Conservation (phyloP, 2,797 vertebrate genomes). For the Hippopotamyrus pictus region DNA sequence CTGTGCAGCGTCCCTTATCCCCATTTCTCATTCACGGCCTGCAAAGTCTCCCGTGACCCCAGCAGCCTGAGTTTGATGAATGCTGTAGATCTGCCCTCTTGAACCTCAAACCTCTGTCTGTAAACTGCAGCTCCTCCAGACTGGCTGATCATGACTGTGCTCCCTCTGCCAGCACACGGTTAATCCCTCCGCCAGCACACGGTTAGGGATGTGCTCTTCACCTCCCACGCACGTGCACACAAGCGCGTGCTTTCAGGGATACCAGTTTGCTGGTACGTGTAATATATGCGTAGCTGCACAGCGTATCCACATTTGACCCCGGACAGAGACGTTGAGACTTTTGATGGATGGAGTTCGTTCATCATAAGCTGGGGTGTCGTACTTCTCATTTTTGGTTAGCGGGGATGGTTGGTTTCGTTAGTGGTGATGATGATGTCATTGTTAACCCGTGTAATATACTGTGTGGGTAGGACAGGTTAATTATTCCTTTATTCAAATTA, state of each 20-base stretch:
- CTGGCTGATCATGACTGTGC: slow-evolving; percentile 80
- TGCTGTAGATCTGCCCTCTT: slow-evolving; percentile 83
- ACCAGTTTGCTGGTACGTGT: neutral
- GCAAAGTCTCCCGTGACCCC: slow-evolving; percentile 73
- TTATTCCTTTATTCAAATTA: neutral
- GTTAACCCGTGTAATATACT: neutral
- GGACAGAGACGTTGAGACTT: neutral
- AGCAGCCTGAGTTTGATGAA: slow-evolving; percentile 78
- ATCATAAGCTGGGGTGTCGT: neutral
- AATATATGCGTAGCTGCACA: neutral
- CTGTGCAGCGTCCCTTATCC: slow-evolving; percentile 58
- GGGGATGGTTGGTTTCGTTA: neutral
- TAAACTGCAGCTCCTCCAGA: slow-evolving; percentile 66
- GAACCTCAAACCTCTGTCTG: slow-evolving; percentile 69
- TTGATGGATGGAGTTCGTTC: neutral
- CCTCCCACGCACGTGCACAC: slow-evolving; percentile 13
- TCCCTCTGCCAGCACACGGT: too few relatives aligned
- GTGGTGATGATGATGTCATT: neutral
- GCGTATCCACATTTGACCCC: slow-evolving; percentile 1
- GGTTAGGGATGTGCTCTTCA: neutral
- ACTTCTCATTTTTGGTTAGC: neutral
- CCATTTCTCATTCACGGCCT: slow-evolving; percentile 78
- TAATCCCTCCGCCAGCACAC: slow-evolving; percentile 55
- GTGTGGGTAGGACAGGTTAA: neutral
- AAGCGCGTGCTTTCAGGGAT: neutral